Evolutionary conservation across 2,888 invertebrate species (phyloP), one percentile per base, ranked within the genome.

Genomic region (Plutella xylostella): DNA sequence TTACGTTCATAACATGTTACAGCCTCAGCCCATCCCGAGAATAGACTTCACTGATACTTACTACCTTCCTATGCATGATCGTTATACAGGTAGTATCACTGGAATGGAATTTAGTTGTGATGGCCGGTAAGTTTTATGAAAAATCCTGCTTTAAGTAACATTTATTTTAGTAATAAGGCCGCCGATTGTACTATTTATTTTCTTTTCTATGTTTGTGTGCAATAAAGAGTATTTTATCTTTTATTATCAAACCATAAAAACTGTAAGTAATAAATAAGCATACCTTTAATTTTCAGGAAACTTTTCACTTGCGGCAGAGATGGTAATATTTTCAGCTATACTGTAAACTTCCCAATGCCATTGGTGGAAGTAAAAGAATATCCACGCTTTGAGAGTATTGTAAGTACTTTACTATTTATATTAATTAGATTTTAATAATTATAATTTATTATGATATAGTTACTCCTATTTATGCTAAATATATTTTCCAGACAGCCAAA

Each of bases 311-410:
- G 90, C 55, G 94, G 93, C 0, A 61, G 82, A 15, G 93, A 93
- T 65, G 92, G 93, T 4, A 93, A 93, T 61, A 82, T 94, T 42
- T 94, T 94, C 61, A 86, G 89, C 0, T 93, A 87, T 57, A 57
- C 64, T 1, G 87, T 89, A 57, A 78, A 85, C 50, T 86, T 86
- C 47, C 46, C 64, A 1, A 66, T 76, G 47, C 69, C 66, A 2
- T 51, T 79, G 25, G 17, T 39, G 9, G 14, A 14, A 1, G n/a
- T 17, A n/a, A n/a, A n/a, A n/a, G n/a, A n/a, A n/a, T n/a, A n/a
- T n/a, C n/a, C n/a, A n/a, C n/a, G n/a, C n/a, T n/a, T n/a, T n/a
- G n/a, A n/a, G n/a, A n/a, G n/a, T n/a, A n/a, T n/a, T n/a, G n/a
- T n/a, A n/a, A n/a, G n/a, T n/a, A n/a, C n/a, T n/a, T n/a, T n/a